Percentiles rank a stretch among this genome's conserved stretches.
Conservation (phyloP, 2,113 vertebrate species). For the Phyllostomus discolor region DNA sequence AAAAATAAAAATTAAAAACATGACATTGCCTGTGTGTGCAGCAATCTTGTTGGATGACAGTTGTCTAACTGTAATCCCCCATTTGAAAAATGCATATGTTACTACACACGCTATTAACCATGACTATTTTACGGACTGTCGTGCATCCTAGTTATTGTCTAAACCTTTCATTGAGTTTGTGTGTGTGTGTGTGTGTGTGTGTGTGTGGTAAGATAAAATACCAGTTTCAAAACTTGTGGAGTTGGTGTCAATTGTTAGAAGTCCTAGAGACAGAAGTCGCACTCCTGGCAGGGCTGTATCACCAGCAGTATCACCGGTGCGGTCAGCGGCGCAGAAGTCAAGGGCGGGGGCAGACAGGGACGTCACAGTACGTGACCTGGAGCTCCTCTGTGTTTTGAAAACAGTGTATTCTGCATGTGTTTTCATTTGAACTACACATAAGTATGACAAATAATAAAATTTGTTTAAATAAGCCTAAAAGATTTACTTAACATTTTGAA, state of each 20-base stretch:
- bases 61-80: not conserved
- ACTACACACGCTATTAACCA: too few species aligned
- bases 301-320: not conserved
- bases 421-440: constrained; percentile 3
- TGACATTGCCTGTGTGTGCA: rapidly evolving
- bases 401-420: not conserved
- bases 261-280: not conserved
- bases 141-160: constrained; percentile 16
- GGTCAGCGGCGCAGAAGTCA: rapidly evolving
- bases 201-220: constrained; percentile 1
- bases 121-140: not conserved
- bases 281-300: not conserved
- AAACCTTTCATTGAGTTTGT: not conserved
- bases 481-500: not conserved
- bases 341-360: rapidly evolving
- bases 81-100: not conserved
- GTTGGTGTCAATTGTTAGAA: not conserved
- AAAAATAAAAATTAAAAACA: too few species aligned
- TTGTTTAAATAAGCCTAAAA: not conserved
- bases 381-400: not conserved
- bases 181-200: too few species aligned
- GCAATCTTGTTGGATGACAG: not conserved
- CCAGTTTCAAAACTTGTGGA: constrained; percentile 1
- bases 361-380: not conserved
- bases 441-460: not conserved